These are phyloP conservation scores for Cheilosia grossa DNA, from an alignment of 2,888 invertebrate genomes.

Conservation along the genomic window DNA sequence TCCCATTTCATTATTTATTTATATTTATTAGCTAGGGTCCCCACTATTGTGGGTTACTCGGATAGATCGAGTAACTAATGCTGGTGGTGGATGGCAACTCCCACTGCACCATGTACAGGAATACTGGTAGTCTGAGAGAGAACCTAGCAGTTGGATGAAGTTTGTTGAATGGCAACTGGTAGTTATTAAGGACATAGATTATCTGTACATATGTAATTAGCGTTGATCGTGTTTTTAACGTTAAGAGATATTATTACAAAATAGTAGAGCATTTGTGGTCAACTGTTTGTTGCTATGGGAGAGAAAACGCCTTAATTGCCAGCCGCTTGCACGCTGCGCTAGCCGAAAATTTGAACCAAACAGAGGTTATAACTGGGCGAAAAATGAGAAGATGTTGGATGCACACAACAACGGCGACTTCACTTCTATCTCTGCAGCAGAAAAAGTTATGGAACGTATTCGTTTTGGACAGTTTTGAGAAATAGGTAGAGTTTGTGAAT, in stretches of 20 bases:
- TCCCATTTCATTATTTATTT: constrained; percentile 67
- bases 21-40: constrained; percentile 49
- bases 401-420: too few species aligned
- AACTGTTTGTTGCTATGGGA: too few species aligned
- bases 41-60: constrained; percentile 32
- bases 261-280: neutral
- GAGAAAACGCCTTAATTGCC: too few species aligned
- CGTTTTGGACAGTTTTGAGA: too few species aligned
- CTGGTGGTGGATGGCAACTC: constrained; percentile 60
- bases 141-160: constrained; percentile 42
- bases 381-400: too few species aligned
- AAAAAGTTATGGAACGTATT: too few species aligned
- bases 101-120: constrained; percentile 44
- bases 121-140: neutral
- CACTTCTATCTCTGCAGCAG: too few species aligned
- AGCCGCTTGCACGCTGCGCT: too few species aligned
- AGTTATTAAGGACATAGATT: constrained; percentile 46
- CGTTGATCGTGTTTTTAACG: neutral
- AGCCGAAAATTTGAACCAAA: too few species aligned
- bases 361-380: too few species aligned
- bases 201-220: neutral
- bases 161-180: constrained; percentile 29
- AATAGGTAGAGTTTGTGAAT: too few species aligned
- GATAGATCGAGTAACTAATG: constrained; percentile 59
- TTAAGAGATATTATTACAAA: neutral